A percentile compares a stretch with the other conserved stretches of the same genome.
These are phyloP conservation scores for Anhinga anhinga DNA, from an alignment of 2,113 vertebrate species.

Conservation along the genomic window DNA sequence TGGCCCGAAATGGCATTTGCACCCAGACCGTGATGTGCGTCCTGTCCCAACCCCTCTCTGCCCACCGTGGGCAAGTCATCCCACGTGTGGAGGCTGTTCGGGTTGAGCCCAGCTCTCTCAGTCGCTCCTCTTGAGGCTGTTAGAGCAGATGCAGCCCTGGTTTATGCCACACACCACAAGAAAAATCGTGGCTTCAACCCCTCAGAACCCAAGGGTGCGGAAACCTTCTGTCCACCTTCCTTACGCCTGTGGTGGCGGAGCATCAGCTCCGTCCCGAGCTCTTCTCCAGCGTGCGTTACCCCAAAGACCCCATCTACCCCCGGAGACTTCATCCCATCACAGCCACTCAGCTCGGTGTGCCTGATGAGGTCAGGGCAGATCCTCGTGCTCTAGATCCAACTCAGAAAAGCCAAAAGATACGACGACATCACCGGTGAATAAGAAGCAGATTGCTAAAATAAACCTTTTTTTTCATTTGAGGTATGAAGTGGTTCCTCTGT, in stretches of 20 bases:
- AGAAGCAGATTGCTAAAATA: not conserved
- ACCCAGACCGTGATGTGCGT: fast-evolving
- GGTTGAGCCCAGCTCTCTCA: not conserved
- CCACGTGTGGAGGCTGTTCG: fast-evolving
- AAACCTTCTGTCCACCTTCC: not conserved
- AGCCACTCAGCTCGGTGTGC: not conserved
- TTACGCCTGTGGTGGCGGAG: not conserved
- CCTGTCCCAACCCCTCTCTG: not conserved
- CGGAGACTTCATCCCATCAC: not conserved
- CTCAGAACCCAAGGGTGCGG: not conserved
- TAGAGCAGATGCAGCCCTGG: not conserved
- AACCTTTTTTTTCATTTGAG: too few species aligned
- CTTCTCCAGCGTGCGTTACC: fast-evolving
- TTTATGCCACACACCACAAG: not conserved
- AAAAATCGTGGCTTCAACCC: not conserved
- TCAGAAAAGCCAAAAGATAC: not conserved
- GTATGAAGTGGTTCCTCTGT: not conserved
- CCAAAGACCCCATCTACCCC: not conserved
- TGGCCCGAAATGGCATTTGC: fast-evolving
- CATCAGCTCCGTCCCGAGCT: not conserved
- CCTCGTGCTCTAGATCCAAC: not conserved
- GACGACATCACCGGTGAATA: not conserved
- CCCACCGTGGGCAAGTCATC: fast-evolving
- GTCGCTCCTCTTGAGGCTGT: fast-evolving
- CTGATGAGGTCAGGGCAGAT: too few species aligned